Evolutionary conservation across 2,888 invertebrate species (phyloP), one percentile per base, ranked within the genome.

Genomic region (Hemistola chrysoprasaria): DNA sequence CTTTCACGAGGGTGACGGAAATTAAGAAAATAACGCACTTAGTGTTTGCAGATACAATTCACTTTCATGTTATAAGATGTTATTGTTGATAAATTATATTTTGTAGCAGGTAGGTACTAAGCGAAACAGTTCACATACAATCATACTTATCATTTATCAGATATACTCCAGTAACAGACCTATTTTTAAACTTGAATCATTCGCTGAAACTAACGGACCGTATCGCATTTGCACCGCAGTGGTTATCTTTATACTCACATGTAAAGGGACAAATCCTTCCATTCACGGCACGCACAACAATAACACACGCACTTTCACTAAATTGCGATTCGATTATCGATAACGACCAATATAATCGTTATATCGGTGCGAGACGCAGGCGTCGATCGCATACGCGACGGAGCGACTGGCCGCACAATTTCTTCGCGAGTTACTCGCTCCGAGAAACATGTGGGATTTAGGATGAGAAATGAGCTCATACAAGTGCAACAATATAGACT

Each of bases 371-470:
- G 16, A 48, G 47, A 59, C 76, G 77, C 80, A 72, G 56, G 74
- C 80, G 76, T 57, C 71, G 65, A 65, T 64, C 67, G 63, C 75
- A 66, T 72, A 65, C 71, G 74, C 84, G 71, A 52, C 70, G 71
- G 49, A 62, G 48, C 68, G 66, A 83, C 84, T 83, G 81, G 62
- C 73, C 68, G 69, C 71, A 74, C 64, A 76, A 81, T 77, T 73
- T 72, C 77, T 71, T 73, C 52, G 61, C 68, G 59, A 66, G 62
- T 62, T 65, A 65, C 58, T 56, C 57, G 56, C 59, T 56, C 59
- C 56, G 51, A 56, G 48, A 53, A 50, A 65, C 68, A 69, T 67
- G 69, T 72, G 65, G 61, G 57, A 69, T 67, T 68, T 72, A 65
- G 61, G 57, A 43, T 47, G 52, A 50, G 50, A 54, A 46, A 64